Conservation (phyloP, 2,888 invertebrate species). For the Nephrotoma flavescens region DNA sequence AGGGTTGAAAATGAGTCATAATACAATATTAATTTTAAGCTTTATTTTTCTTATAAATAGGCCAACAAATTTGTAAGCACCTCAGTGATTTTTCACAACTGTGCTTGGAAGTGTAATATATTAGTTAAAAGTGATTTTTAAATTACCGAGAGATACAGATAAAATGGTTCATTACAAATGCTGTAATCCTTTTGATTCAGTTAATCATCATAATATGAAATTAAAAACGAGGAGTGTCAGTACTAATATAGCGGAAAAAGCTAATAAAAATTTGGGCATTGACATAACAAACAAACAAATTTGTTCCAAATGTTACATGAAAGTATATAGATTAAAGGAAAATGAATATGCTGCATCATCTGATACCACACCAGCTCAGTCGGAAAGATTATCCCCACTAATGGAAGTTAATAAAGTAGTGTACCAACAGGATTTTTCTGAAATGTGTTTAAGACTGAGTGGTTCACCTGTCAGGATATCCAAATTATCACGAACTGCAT, state of each 20-base stretch:
- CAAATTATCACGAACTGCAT: no score
- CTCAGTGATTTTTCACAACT: no score
- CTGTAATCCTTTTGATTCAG: not conserved
- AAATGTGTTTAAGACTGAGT: not conserved
- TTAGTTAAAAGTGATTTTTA: no score
- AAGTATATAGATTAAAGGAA: not conserved
- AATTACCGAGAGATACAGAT: not conserved
- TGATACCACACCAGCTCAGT: not conserved
- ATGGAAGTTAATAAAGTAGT: not conserved
- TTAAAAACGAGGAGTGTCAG: not conserved
- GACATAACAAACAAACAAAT: not conserved
- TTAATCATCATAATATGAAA: not conserved
- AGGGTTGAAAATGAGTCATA: no score
- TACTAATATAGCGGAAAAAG: not conserved
- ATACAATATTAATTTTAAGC: no score
- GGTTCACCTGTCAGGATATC: not conserved
- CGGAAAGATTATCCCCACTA: not conserved
- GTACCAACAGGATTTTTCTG: not conserved
- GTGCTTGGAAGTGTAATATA: no score
- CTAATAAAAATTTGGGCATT: not conserved
- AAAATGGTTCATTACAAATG: not conserved
- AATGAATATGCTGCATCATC: not conserved
- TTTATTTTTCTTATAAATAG: no score
- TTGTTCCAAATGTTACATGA: not conserved
- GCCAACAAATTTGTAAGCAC: no score